Conservation (phyloP, 2,797 vertebrate genomes). For the Melanotaenia nigrans region DNA sequence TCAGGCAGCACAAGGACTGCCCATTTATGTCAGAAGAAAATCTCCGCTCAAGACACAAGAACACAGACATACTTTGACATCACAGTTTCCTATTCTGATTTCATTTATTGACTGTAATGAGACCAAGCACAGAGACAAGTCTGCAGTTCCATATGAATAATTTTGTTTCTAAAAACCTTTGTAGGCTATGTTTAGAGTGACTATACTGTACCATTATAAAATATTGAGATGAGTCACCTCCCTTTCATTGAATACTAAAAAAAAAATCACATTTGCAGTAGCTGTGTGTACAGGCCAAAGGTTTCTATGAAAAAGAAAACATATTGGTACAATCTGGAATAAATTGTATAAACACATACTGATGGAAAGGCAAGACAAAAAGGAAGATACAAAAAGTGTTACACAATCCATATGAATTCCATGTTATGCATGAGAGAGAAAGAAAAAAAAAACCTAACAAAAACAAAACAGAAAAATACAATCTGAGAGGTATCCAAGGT, state of each 20-base stretch:
- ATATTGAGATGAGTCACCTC: conserved; percentile 1
- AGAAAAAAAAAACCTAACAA: not conserved
- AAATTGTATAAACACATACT: not conserved
- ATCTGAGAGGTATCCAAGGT: not conserved
- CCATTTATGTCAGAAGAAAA: conserved; percentile 74
- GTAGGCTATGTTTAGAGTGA: conserved; percentile 5
- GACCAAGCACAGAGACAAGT: conserved; percentile 14
- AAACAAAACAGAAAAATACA: not conserved
- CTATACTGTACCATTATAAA: conserved; percentile 21
- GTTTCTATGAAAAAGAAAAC: not conserved
- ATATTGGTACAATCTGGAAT: not conserved
- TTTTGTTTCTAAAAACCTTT: conserved; percentile 11
- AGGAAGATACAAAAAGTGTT: not conserved
- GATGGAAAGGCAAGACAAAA: not conserved
- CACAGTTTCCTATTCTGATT: conserved; percentile 46
- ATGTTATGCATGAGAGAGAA: not conserved
- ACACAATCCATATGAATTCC: not conserved
- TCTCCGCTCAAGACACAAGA: conserved; percentile 61
- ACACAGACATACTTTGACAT: conserved; percentile 56
- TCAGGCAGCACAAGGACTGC: conserved; percentile 72
- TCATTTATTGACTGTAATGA: conserved; percentile 43
- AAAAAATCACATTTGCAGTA: conserved; percentile 8
- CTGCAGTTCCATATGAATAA: conserved; percentile 19
- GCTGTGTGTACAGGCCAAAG: not conserved
- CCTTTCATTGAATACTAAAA: conserved; percentile 4